Evolutionary conservation across 2,113 vertebrate genomes (phyloP), one percentile per base, ranked within the genome.

Genomic region (Diglossa brunneiventris): DNA sequence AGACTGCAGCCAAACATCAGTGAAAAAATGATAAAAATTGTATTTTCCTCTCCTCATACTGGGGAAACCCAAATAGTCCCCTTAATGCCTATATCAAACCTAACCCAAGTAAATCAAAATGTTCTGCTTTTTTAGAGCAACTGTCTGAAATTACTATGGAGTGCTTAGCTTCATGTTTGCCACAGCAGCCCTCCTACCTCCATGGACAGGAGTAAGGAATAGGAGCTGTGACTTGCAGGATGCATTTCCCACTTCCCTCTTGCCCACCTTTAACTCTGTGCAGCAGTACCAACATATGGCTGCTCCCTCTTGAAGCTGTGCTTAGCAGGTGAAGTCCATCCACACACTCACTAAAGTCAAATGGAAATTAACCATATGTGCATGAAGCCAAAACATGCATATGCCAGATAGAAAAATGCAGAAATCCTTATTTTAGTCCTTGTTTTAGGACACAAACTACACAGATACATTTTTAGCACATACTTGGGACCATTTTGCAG

Each of bases 121-220:
- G 11, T 56, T 56, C 35, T 68, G 13, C 35, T 69, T 41, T 74
- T 89, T 74, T 9, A 58, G 27, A 72, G 52, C 15, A 69, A 42
- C n/a, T 10, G 9, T 30, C 24, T 35, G 18, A 53, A 70, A 63
- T 18, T 8, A 5, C 9, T 0, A 5, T 39, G 31, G 18, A 6
- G 11, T 55, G 23, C 19, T 41, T 8, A 47, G 17, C 21, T 73
- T 19, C 18, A 11, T 28, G 78, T 79, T 14, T 70, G 14, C 27
- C 24, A 19, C 12, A 39, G 28, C 19, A 80, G 47, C 27, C 16
- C 23, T 78, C 22, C 70, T 20, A 13, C 23, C 46, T 37, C 39
- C 31, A 16, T 4, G 11, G 15, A 11, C 23, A 80, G 47, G n/a
- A 70, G 37, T 3, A 1, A 15, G 13, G 18, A 19, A 33, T 0